phyloP scores from a whole-genome alignment of 2,113 vertebrate genomes.

The Halcyon malimbica region DNA sequence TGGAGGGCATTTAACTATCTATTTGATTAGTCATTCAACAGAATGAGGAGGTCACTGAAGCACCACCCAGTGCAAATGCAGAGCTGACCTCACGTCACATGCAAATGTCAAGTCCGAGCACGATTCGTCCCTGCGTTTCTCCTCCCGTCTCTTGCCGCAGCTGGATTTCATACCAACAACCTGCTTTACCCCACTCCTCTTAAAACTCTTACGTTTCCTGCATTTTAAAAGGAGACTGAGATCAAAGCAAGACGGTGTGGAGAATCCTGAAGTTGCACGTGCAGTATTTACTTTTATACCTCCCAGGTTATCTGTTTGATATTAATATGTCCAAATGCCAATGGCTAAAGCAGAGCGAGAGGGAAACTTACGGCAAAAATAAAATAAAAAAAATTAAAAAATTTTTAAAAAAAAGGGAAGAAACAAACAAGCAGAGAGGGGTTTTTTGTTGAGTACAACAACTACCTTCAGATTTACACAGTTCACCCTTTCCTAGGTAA shows the following conservation, averaged over 20 bases:
- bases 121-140: not conserved
- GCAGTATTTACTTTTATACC: not conserved
- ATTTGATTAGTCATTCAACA: constrained; percentile 46
- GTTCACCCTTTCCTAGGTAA: not conserved
- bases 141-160: not conserved
- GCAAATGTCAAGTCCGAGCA: not conserved
- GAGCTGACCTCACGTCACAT: not conserved
- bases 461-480: not conserved
- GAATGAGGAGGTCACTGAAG: constrained; percentile 2
- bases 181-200: not conserved
- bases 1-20: constrained; percentile 50
- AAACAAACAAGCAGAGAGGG: not conserved
- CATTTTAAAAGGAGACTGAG: not conserved
- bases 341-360: not conserved
- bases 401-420: not conserved
- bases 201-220: not conserved
- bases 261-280: rapidly evolving
- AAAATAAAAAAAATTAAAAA: not conserved
- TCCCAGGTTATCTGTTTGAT: not conserved
- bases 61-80: not conserved
- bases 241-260: not conserved
- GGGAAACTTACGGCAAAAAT: not conserved
- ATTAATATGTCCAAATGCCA: not conserved
- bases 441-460: not conserved
- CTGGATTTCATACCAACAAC: not conserved